These are phyloP conservation scores for Dendropsophus ebraccatus DNA, from an alignment of 2,113 vertebrate genomes.

Conservation along the genomic window DNA sequence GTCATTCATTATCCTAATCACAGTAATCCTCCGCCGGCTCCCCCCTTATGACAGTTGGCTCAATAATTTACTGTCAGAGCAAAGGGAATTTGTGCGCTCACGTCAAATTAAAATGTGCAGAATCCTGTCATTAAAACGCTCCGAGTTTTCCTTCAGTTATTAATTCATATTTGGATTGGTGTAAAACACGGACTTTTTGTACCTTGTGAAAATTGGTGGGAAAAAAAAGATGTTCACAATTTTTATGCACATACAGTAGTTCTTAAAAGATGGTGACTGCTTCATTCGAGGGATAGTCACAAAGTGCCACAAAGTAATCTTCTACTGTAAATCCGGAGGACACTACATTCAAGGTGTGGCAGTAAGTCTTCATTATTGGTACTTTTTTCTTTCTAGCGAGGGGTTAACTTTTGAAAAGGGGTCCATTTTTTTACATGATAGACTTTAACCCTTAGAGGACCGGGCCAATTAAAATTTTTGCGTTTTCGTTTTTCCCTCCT, in stretches of 20 bases:
- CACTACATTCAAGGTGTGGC: no score
- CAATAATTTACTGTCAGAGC: slow-evolving; percentile 47
- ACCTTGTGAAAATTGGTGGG: background rate
- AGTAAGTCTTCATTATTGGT: no score
- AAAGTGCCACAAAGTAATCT: no score
- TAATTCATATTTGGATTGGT: background rate
- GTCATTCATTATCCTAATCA: slow-evolving; percentile 52
- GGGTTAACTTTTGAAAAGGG: no score
- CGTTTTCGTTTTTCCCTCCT: no score
- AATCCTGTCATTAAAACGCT: slow-evolving; percentile 28
- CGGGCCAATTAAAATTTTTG: no score
- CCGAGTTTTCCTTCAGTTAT: background rate
- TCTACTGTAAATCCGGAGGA: no score
- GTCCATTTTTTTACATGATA: no score
- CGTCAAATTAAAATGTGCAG: slow-evolving; percentile 43
- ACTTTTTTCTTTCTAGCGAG: no score
- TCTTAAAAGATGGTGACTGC: background rate
- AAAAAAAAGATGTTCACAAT: background rate
- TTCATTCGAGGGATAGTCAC: background rate
- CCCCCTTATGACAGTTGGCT: slow-evolving; percentile 46
- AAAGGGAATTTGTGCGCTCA: slow-evolving; percentile 40
- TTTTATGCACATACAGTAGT: background rate
- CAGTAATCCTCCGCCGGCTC: slow-evolving; percentile 30
- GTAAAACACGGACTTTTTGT: background rate
- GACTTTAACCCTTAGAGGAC: no score